phyloP scores from a whole-genome alignment of 2,888 invertebrate species.

The Latrodectus hesperus region DNA sequence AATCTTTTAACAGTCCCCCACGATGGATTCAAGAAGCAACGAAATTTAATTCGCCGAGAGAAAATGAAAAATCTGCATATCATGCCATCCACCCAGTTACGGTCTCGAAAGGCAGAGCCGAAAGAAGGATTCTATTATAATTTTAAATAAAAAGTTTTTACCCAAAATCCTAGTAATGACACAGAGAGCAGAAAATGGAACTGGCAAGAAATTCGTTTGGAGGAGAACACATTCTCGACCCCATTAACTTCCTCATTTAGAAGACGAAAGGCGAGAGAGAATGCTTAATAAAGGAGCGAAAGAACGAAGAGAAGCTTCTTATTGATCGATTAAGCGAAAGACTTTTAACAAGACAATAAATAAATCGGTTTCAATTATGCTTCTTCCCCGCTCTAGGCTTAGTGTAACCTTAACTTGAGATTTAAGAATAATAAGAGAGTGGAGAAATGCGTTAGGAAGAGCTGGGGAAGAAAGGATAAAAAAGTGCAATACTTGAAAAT shows the following conservation, averaged over 20 bases:
- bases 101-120: no score
- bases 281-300: background rate
- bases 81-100: no score
- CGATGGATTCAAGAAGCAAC: no score
- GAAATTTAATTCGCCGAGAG: no score
- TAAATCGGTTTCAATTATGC: constrained; percentile 59
- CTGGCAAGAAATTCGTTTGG: constrained; percentile 1
- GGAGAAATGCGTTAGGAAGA: background rate
- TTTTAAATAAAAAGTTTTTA: no score
- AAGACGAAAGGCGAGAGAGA: background rate
- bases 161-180: background rate
- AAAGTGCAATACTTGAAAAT: background rate
- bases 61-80: no score
- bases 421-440: constrained; percentile 37
- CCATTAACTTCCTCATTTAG: constrained; percentile 39
- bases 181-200: constrained; percentile 7
- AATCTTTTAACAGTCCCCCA: no score
- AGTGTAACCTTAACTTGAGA: constrained; percentile 14
- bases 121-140: no score
- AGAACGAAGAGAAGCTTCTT: constrained; percentile 19
- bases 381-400: background rate
- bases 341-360: constrained; percentile 59
- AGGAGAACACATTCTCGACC: constrained; percentile 12
- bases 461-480: background rate
- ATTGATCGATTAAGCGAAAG: constrained; percentile 46